phyloP scores from a whole-genome alignment of 2,797 vertebrate genomes.

The Anguilla megastoma region DNA sequence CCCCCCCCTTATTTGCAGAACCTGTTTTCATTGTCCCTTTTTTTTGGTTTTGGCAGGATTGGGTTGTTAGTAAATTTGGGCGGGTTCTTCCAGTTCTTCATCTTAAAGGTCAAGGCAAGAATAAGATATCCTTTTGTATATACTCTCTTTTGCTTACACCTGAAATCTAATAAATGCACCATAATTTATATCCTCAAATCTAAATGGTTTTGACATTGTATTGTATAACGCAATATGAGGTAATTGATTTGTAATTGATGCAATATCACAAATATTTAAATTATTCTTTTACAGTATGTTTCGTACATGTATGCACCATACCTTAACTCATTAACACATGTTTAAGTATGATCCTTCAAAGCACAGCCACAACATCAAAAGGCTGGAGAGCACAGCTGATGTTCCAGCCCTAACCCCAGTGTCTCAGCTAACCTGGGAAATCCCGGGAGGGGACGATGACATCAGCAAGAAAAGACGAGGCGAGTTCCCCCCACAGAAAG shows the following conservation, averaged over 20 bases:
- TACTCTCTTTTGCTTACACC: background rate
- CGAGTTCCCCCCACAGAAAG: constrained; percentile 68
- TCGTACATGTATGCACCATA: background rate
- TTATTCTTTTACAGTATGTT: background rate
- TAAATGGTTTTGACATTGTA: too few species aligned
- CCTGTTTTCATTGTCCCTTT: constrained; percentile 38
- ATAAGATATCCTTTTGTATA: constrained; percentile 79
- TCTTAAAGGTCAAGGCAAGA: constrained; percentile 72
- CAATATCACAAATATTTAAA: background rate
- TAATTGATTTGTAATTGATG: background rate
- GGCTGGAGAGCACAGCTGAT: constrained; percentile 62
- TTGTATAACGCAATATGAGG: constrained; percentile 18
- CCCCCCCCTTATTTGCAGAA: background rate
- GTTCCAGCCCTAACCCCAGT: constrained; percentile 64
- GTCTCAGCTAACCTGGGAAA: constrained; percentile 82
- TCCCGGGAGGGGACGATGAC: constrained; percentile 74
- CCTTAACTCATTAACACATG: constrained; percentile 74
- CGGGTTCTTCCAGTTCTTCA: constrained; percentile 88
- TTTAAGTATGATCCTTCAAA: constrained; percentile 96
- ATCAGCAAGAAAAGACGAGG: constrained; percentile 81
- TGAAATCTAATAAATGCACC: too few species aligned
- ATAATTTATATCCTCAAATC: too few species aligned
- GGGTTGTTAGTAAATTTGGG: constrained; percentile 95
- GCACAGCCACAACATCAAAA: constrained; percentile 92
- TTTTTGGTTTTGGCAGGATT: constrained; percentile 74